These are phyloP conservation scores for Casuarius casuarius DNA, from an alignment of 2,113 vertebrate species.

Conservation along the genomic window DNA sequence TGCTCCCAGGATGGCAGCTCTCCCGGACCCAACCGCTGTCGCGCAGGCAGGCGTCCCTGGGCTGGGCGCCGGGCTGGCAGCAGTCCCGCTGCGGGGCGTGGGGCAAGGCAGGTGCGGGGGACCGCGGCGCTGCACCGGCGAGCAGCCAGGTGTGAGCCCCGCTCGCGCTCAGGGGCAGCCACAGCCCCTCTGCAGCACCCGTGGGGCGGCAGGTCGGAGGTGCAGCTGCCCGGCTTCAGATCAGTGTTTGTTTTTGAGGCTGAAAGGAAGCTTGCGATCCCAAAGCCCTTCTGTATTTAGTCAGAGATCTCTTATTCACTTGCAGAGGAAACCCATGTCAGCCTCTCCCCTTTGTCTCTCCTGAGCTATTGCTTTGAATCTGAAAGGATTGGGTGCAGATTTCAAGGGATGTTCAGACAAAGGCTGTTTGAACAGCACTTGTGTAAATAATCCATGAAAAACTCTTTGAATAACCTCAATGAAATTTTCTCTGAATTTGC, in stretches of 20 bases:
- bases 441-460: slow-evolving; percentile 58
- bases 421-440: slow-evolving; percentile 59
- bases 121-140: fast-evolving
- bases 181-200: not conserved
- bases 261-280: slow-evolving; percentile 60
- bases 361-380: slow-evolving; percentile 49
- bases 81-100: fast-evolving
- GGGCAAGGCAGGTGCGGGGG: not conserved
- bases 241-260: slow-evolving; percentile 61
- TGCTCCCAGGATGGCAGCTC: not conserved
- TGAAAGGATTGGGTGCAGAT: slow-evolving; percentile 66
- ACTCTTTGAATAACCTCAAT: slow-evolving; percentile 56
- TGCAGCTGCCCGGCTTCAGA: slow-evolving; percentile 43
- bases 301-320: slow-evolving; percentile 53
- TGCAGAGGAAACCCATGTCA: slow-evolving; percentile 53
- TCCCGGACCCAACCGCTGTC: not conserved
- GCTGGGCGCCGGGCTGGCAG: fast-evolving
- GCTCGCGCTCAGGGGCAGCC: not conserved
- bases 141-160: not conserved
- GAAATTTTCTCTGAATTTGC: slow-evolving; percentile 65
- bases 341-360: slow-evolving; percentile 47
- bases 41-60: not conserved
- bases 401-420: slow-evolving; percentile 60
- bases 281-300: slow-evolving; percentile 56
- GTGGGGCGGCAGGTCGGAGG: not conserved